Conservation (phyloP, 2,888 invertebrate genomes). For the Epistrophe eligans region DNA sequence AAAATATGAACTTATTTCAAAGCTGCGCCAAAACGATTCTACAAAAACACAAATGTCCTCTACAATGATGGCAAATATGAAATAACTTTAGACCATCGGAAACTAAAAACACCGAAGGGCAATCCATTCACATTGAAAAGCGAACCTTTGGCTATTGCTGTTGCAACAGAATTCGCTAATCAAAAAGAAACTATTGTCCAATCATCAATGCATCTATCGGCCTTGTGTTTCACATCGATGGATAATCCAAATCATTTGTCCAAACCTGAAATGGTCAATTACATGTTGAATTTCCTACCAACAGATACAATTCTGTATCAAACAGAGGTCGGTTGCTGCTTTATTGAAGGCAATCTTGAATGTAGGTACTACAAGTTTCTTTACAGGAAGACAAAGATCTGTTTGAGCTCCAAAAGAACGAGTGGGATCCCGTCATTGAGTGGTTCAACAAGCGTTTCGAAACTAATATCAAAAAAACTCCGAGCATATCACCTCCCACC, state of each 20-base stretch:
- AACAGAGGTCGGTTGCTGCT: slow-evolving; percentile 86
- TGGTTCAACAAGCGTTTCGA: slow-evolving; percentile 94
- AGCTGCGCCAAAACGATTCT: slow-evolving; percentile 88
- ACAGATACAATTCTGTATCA: slow-evolving; percentile 93
- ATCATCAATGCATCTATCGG: slow-evolving; percentile 96
- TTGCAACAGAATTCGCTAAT: slow-evolving; percentile 97
- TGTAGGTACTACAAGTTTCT: neutral
- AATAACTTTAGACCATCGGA: slow-evolving; percentile 93
- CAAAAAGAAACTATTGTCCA: slow-evolving; percentile 91
- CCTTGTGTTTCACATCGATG: slow-evolving; percentile 94
- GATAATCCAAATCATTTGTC: slow-evolving; percentile 95
- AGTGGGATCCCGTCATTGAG: slow-evolving; percentile 95
- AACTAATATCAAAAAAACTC: slow-evolving; percentile 89
- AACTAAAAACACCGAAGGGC: slow-evolving; percentile 95
- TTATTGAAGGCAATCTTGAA: neutral
- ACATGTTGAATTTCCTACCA: slow-evolving; percentile 91
- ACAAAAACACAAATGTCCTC: slow-evolving; percentile 89
- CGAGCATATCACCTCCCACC: slow-evolving; percentile 88
- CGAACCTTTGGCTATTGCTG: slow-evolving; percentile 95
- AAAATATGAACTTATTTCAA: slow-evolving; percentile 28
- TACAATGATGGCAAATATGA: slow-evolving; percentile 90
- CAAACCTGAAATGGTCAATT: slow-evolving; percentile 90
- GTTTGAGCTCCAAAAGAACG: slow-evolving; percentile 88
- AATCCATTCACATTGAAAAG: slow-evolving; percentile 90
- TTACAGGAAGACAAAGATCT: slow-evolving; percentile 91